Evolutionary conservation across 2,113 vertebrate genomes (phyloP).

Genomic region (Myrmophylax atrothorax): DNA sequence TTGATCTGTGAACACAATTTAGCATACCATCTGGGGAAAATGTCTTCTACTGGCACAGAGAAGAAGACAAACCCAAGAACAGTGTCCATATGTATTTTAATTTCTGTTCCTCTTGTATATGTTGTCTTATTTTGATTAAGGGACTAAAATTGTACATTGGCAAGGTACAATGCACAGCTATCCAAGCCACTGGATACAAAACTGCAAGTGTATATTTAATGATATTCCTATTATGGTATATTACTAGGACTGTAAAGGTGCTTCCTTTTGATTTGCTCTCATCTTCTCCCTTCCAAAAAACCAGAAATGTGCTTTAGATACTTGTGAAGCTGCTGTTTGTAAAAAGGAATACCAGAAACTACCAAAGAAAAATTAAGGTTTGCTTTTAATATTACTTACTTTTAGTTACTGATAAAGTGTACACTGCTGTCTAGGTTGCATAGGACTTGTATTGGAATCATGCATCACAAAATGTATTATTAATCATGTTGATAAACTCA

Average conservation of each 20-base stretch:
- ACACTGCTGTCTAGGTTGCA: neutral
- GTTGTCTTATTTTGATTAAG: slow-evolving; percentile 1
- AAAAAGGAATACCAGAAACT: neutral
- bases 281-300: neutral
- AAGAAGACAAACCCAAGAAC: neutral
- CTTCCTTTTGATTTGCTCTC: fast-evolving
- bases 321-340: neutral
- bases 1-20: slow-evolving; percentile 26
- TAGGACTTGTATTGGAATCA: neutral
- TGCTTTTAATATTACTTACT: neutral
- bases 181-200: neutral
- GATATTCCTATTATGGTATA: neutral
- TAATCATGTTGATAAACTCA: neutral
- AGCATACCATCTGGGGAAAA: slow-evolving; percentile 7
- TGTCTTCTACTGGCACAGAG: neutral
- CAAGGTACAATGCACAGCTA: neutral
- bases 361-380: neutral
- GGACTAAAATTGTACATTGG: neutral
- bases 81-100: neutral
- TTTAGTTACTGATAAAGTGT: neutral
- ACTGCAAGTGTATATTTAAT: neutral
- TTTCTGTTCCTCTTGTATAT: slow-evolving; percentile 2
- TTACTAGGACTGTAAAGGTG: neutral
- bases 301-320: neutral
- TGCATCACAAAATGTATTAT: neutral